Evolutionary conservation across 1,140 invertebrate genomes (phyloP), one percentile per base, ranked within the genome.

Genomic region (Anagrus nilaparvatae): DNA sequence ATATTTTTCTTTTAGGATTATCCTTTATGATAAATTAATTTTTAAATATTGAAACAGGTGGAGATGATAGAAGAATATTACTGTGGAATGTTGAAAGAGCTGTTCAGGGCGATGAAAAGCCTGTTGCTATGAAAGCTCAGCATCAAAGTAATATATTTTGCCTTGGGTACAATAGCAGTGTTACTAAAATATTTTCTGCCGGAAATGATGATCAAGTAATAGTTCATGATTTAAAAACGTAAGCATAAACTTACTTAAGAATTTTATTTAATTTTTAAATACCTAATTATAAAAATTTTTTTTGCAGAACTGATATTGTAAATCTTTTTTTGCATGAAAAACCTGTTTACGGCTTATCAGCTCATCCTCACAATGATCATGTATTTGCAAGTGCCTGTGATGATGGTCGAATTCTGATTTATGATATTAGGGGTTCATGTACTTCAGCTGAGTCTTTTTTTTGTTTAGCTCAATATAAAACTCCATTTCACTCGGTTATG

Each of bases 131-230:
- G 87, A 77, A 80, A 58, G 79, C 77, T 10, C 76, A 86, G 49
- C 92, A 97, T 59, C 75, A 78, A 43, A 93, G 89, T 55, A 96
- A 96, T 63, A 92, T 97, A 47, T 96, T 96, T 63, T 91, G 88
- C 57, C 71, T 96, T 8, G 84, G 80, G 19, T 89, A 93, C 54
- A 84, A 91, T 51, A 78, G 71, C 47, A 71, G 74, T 28, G 88
- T 87, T 57, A 72, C 75, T 18, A 84, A 81, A 60, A 77, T 95
- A 51, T 90, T 89, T 62, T 96, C 92, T 23, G 92, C 87, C 43
- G 91, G 90, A 35, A 95, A 95, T 70, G 92, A 96, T 72, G 87
- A 93, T 60, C 80, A 89, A 70, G 88, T 94, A 29, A 83, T 89
- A 42, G 76, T 87, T n/a, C 88, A 92, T 62, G 84, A 91, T 67